Evolutionary conservation across 2,797 vertebrate species (phyloP).

Genomic region (Gymnoscopelus microlampas): DNA sequence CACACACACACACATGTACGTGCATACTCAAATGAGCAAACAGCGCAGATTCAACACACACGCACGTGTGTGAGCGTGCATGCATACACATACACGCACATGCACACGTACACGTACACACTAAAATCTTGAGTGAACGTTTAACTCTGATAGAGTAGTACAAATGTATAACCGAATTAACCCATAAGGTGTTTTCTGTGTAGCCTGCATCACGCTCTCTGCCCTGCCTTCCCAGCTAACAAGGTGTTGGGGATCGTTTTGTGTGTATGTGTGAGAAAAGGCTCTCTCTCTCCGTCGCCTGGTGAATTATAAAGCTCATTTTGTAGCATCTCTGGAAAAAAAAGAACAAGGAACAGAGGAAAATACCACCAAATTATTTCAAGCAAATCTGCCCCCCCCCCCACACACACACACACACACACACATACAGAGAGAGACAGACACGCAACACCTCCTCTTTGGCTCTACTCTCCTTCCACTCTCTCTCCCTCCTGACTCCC

Average conservation of each 20-base stretch:
- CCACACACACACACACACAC: background rate
- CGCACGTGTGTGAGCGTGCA: too few relatives aligned
- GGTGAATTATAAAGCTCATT: conserved; percentile 85
- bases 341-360: conserved; percentile 2
- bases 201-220: conserved; percentile 30
- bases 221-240: conserved; percentile 78
- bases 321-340: conserved; percentile 48
- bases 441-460: too few relatives aligned
- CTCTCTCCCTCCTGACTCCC: conserved; percentile 13
- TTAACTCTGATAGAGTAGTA: too few relatives aligned
- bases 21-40: too few relatives aligned
- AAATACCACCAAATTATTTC: conserved; percentile 40
- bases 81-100: conserved; percentile 1
- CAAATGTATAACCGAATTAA: too few relatives aligned
- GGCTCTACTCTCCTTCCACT: conserved; percentile 5
- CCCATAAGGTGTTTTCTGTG: too few relatives aligned
- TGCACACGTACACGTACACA: background rate
- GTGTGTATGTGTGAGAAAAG: conserved; percentile 57
- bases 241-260: conserved; percentile 83
- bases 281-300: conserved; percentile 78
- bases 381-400: conserved; percentile 82
- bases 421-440: too few relatives aligned
- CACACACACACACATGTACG: background rate
- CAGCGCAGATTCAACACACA: too few relatives aligned
- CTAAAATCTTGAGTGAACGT: background rate